phyloP scores from a whole-genome alignment of 2,113 vertebrate species.

The Anoura caudifer region DNA sequence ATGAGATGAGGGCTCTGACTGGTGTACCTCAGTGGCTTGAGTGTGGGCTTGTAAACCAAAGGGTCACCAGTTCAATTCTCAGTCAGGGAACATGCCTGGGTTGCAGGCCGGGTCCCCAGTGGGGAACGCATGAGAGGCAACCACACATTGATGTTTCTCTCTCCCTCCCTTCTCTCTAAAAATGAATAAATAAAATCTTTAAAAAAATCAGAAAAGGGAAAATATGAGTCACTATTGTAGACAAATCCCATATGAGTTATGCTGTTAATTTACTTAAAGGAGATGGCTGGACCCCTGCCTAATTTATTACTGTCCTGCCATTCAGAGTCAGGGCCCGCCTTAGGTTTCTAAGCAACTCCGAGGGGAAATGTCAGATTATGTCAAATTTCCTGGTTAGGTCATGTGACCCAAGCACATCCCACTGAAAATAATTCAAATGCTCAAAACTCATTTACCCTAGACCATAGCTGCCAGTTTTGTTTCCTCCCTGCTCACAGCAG shows the following conservation, averaged over 20 bases:
- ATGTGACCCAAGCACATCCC: neutral
- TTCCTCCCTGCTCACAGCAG: neutral
- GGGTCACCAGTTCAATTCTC: too few species aligned
- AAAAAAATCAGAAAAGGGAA: neutral
- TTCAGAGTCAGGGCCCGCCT: constrained; percentile 9
- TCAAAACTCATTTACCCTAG: neutral
- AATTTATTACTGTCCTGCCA: constrained; percentile 49
- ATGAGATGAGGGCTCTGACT: neutral
- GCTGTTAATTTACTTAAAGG: constrained; percentile 69
- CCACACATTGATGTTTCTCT: too few species aligned
- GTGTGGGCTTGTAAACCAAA: too few species aligned
- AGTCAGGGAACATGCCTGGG: too few species aligned
- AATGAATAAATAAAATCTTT: too few species aligned
- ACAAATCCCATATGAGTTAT: constrained; percentile 64
- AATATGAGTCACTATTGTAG: constrained; percentile 49
- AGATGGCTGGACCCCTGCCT: constrained; percentile 59
- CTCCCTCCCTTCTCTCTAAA: too few species aligned
- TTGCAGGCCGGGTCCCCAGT: too few species aligned
- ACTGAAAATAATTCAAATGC: neutral
- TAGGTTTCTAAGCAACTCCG: constrained; percentile 62
- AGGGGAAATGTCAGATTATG: constrained; percentile 42
- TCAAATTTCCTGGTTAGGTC: constrained; percentile 31
- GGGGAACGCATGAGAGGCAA: too few species aligned
- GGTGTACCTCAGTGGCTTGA: too few species aligned
- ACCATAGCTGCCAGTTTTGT: neutral